phyloP scores from a whole-genome alignment of 2,888 invertebrate genomes.

The Malthinus seriepunctatus region DNA sequence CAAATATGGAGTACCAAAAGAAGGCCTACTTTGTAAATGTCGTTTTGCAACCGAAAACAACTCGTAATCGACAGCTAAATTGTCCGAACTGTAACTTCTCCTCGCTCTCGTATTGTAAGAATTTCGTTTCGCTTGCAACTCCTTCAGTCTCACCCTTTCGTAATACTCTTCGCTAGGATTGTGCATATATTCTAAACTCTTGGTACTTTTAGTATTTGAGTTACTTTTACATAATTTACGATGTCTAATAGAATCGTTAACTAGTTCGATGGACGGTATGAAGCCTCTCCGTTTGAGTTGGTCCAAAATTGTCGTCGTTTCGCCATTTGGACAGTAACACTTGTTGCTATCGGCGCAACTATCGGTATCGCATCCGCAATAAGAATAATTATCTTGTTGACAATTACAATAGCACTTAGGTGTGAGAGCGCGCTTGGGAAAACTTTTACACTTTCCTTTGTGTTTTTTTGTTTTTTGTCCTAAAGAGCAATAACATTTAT shows the following conservation, averaged over 20 bases:
- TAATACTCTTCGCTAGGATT: constrained; percentile 59
- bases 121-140: constrained; percentile 48
- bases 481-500: constrained; percentile 85
- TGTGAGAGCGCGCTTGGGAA: constrained; percentile 54
- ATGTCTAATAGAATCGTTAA: constrained; percentile 38
- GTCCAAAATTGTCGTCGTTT: constrained; percentile 52
- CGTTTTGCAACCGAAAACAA: constrained; percentile 61
- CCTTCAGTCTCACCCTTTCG: constrained; percentile 54
- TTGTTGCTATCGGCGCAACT: constrained; percentile 87
- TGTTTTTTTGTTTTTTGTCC: constrained; percentile 57
- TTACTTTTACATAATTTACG: constrained; percentile 48
- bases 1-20: constrained; percentile 32
- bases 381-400: constrained; percentile 52
- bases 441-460: constrained; percentile 25
- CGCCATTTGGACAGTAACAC: constrained; percentile 72
- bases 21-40: constrained; percentile 49
- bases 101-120: constrained; percentile 27
- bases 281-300: constrained; percentile 58
- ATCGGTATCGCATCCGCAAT: constrained; percentile 83
- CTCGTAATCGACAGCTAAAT: constrained; percentile 77
- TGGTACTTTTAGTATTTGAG: constrained; percentile 51
- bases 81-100: constrained; percentile 58
- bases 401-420: constrained; percentile 69
- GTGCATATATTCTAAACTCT: constrained; percentile 60
- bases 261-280: constrained; percentile 47